A percentile compares a stretch with the other conserved stretches of the same genome.
Conservation (phyloP, 2,888 invertebrate species). For the Cerastis rubricosa region DNA sequence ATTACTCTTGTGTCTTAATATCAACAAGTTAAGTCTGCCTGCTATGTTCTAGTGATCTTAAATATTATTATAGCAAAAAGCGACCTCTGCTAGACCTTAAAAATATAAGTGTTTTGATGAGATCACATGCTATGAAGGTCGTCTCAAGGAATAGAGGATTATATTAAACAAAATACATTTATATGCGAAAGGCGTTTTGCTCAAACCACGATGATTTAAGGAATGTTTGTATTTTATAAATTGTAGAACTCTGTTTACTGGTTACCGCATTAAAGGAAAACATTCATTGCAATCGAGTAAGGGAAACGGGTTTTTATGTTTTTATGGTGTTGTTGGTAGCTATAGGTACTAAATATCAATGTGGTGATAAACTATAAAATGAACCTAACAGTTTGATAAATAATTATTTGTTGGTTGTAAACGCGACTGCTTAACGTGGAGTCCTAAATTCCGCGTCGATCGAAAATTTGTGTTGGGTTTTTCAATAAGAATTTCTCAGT, state of each 20-base stretch:
- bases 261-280: slow-evolving; percentile 25
- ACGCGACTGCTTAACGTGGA: neutral
- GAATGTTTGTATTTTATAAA: neutral
- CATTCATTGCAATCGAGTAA: neutral
- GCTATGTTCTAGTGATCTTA: neutral
- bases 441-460: neutral
- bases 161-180: neutral
- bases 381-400: neutral
- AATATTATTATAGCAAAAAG: slow-evolving; percentile 7
- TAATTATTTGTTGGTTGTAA: neutral
- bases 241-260: neutral
- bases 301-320: slow-evolving; percentile 13
- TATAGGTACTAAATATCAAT: neutral
- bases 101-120: slow-evolving; percentile 18
- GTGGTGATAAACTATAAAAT: neutral
- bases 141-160: neutral
- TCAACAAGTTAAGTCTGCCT: neutral
- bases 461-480: neutral
- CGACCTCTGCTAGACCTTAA: slow-evolving; percentile 10
- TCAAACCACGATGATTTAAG: neutral
- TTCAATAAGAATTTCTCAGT: neutral
- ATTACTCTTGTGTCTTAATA: neutral
- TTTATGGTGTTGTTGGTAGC: neutral
- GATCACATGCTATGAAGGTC: slow-evolving; percentile 22
- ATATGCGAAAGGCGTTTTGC: slow-evolving; percentile 2